Evolutionary conservation across 2,888 invertebrate genomes (phyloP).

Genomic region (Exephanes ischioxanthus): DNA sequence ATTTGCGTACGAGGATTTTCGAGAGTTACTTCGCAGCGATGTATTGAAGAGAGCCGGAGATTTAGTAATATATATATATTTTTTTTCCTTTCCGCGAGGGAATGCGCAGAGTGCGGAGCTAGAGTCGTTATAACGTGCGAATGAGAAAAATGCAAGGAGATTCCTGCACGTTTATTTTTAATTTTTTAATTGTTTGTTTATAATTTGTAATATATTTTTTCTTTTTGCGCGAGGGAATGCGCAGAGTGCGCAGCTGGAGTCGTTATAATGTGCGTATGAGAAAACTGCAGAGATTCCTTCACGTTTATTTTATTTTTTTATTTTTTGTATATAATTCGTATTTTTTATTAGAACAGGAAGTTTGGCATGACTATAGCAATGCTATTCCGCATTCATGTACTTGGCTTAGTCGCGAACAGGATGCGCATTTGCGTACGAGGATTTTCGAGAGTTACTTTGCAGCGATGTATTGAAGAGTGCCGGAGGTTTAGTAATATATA

Average conservation of each 20-base stretch:
- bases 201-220: not conserved
- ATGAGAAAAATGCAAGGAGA: constrained; percentile 25
- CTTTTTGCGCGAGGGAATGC: too few species aligned
- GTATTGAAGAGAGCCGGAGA: not conserved
- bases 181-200: not conserved
- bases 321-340: too few species aligned
- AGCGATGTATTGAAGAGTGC: constrained; percentile 1
- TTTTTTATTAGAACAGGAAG: too few species aligned
- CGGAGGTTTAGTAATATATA: constrained; percentile 3
- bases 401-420: constrained; percentile 40
- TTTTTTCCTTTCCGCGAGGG: not conserved
- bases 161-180: constrained; percentile 6
- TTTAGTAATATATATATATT: constrained; percentile 12
- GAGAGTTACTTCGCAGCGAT: constrained; percentile 42
- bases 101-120: constrained; percentile 24
- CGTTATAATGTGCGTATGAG: too few species aligned
- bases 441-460: constrained; percentile 52
- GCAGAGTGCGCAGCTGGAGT: too few species aligned
- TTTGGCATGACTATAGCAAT: not conserved
- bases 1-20: constrained; percentile 46
- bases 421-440: constrained; percentile 33
- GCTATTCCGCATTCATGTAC: constrained; percentile 46
- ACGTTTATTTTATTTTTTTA: too few species aligned
- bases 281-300: too few species aligned
- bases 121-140: constrained; percentile 59